Base-by-base conservation (phyloP, 2,113 vertebrate genomes). In the Clupea harengus region DNA sequence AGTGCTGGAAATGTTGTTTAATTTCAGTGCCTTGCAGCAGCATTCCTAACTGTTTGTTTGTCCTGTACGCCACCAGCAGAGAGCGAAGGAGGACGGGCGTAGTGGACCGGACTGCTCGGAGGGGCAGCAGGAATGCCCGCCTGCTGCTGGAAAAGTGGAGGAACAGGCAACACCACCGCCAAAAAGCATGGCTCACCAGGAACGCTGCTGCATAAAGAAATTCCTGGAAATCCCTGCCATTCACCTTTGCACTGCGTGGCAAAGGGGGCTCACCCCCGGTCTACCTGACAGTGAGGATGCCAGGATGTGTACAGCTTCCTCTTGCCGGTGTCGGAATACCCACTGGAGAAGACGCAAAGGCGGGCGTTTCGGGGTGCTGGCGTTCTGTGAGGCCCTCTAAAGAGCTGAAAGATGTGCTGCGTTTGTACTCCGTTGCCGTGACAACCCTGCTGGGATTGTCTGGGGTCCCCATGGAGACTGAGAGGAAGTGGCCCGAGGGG, bases 61-160 rank as follows among this genome's bases (percentile, higher is more conserved):
- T 11, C 52, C 20, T 89, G 10, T 85, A 57, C 85, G 15, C 91
- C 2, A 84, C 0, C 89, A 95, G 94, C 64, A 22, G 8, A 81
- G 84, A 32, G 39, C 50, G 15, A 44, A 60, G 49, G 46, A 8
- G 45, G 25, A 45, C 64, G 60, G 85, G 32, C 4, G 78, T 0
- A 57, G 67, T 1, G 20, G 75, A 67, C 5, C 83, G 84, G 11
- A 17, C 32, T 0, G 81, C 46, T 0, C 45, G 84, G 52, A 18
- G 85, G 84, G 60, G 86, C 0, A 84, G 82, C 1, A 22, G 67
- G 4, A 90, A 83, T 49, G 89, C 89, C n/a, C 84, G 78, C 4
- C 82, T 89, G 57, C 88, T 94, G 83, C 87, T 94, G 3, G 44
- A 92, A 83, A 93, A 91, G 85, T 93, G 91, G 93, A 85, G 86